phyloP scores from a whole-genome alignment of 2,797 vertebrate genomes.

The Bradypodion ventrale region DNA sequence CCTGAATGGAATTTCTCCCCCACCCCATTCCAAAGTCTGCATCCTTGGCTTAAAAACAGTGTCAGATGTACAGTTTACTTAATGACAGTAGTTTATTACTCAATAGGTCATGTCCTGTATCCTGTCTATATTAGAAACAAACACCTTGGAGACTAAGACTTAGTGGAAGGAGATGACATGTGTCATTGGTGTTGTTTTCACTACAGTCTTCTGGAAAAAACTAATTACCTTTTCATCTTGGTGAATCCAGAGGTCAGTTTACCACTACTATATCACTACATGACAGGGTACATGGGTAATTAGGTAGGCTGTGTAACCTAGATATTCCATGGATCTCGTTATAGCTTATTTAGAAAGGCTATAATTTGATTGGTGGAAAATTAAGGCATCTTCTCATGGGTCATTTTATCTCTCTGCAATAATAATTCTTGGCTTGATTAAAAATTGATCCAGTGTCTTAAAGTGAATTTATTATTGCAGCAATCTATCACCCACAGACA shows the following conservation, averaged over 20 bases:
- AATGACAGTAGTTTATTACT: conserved; percentile 79
- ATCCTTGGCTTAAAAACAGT: conserved; percentile 66
- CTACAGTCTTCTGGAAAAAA: conserved; percentile 82
- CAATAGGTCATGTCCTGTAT: conserved; percentile 76
- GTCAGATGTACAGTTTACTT: conserved; percentile 68
- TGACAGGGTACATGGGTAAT: conserved; percentile 85
- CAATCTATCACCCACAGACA: conserved; percentile 98
- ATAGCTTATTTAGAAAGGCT: conserved; percentile 90
- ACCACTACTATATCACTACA: conserved; percentile 86
- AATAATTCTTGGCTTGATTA: conserved; percentile 99
- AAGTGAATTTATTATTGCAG: conserved; percentile 99
- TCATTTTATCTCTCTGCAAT: conserved; percentile 99
- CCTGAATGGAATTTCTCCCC: conserved; percentile 70
- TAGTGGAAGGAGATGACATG: conserved; percentile 79
- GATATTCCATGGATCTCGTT: conserved; percentile 88
- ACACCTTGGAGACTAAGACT: conserved; percentile 77
- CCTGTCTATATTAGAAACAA: conserved; percentile 78
- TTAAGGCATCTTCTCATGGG: conserved; percentile 96
- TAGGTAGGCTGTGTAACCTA: conserved; percentile 87
- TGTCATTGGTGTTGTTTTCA: conserved; percentile 82
- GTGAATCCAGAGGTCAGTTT: conserved; percentile 87
- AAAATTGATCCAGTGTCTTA: conserved; percentile 99
- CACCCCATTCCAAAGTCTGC: conserved; percentile 64
- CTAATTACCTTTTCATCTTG: conserved; percentile 93
- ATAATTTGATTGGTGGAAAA: conserved; percentile 99